phyloP scores from a whole-genome alignment of 2,888 invertebrate species.

The Cryptocephalus primarius region DNA sequence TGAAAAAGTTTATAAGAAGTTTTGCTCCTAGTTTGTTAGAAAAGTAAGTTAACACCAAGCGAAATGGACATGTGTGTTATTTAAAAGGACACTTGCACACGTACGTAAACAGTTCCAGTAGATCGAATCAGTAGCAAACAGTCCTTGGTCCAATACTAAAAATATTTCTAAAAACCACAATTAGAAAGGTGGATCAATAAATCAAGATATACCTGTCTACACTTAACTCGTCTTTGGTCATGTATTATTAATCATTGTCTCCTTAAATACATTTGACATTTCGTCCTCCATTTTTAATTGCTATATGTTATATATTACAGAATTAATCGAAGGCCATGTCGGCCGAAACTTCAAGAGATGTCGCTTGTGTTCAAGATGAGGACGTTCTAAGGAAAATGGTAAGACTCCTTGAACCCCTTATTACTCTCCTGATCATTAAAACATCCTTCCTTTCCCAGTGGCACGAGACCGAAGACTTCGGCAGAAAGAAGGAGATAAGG shows the following conservation, averaged over 20 bases:
- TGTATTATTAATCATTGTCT: neutral
- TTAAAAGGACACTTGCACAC: too few species aligned
- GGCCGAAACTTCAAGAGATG: conserved; percentile 43
- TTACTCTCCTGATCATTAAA: neutral
- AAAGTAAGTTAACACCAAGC: too few species aligned
- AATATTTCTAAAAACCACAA: too few species aligned
- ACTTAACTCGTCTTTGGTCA: neutral
- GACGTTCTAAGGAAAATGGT: conserved; percentile 70
- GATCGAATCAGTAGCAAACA: too few species aligned
- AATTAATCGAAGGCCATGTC: conserved; percentile 16
- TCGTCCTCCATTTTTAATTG: too few species aligned
- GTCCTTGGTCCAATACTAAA: too few species aligned
- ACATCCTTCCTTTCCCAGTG: conserved; percentile 52
- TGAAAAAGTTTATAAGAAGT: too few species aligned
- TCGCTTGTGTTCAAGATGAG: conserved; percentile 63
- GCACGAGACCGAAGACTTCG: conserved; percentile 79
- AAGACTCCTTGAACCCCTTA: conserved; percentile 14
- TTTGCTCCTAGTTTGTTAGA: too few species aligned
- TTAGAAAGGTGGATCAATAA: too few species aligned
- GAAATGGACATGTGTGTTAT: too few species aligned
- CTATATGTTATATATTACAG: conserved; percentile 4
- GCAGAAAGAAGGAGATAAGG: conserved; percentile 76
- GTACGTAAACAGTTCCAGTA: too few species aligned
- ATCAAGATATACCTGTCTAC: too few species aligned
- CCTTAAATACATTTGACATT: neutral